Conservation (phyloP, 92 coral and sea anemone species). For the Pocillopora meandrina region DNA sequence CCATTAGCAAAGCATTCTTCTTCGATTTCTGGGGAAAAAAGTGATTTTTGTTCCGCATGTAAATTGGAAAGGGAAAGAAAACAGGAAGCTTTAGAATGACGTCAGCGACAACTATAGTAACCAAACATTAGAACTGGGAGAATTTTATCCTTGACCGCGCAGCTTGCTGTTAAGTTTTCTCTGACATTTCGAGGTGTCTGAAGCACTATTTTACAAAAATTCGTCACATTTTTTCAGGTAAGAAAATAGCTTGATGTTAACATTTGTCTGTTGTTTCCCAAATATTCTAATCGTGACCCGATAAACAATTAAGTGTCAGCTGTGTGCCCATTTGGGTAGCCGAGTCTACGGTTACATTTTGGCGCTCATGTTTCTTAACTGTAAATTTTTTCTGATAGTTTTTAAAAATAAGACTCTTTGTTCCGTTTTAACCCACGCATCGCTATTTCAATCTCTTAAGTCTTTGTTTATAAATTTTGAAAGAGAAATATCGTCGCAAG, state of each 20-base stretch:
- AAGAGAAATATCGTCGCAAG: neutral
- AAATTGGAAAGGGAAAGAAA: conserved; percentile 52
- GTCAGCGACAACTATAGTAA: conserved; percentile 64
- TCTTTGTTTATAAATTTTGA: neutral
- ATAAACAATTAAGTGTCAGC: neutral
- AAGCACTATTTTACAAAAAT: conserved; percentile 5
- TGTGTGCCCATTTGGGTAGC: neutral
- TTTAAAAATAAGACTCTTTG: neutral
- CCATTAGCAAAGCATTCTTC: conserved; percentile 2
- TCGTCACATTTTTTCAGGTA: neutral
- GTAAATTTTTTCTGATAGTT: neutral
- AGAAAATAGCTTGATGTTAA: neutral
- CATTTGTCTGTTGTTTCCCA: neutral
- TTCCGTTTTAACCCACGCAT: conserved; percentile 1
- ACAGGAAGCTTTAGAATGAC: conserved; percentile 68
- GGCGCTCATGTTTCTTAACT: neutral
- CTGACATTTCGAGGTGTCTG: no score
- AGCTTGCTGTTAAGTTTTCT: neutral
- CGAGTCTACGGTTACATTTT: neutral
- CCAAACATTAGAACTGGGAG: conserved; percentile 28
- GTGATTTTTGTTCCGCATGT: conserved; percentile 15
- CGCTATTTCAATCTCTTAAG: neutral
- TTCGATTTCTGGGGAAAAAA: conserved; percentile 14
- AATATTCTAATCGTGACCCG: neutral
- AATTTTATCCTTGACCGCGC: conserved; percentile 11